These are phyloP conservation scores for Lasiurus borealis DNA, from an alignment of 2,113 vertebrate species.

Conservation along the genomic window DNA sequence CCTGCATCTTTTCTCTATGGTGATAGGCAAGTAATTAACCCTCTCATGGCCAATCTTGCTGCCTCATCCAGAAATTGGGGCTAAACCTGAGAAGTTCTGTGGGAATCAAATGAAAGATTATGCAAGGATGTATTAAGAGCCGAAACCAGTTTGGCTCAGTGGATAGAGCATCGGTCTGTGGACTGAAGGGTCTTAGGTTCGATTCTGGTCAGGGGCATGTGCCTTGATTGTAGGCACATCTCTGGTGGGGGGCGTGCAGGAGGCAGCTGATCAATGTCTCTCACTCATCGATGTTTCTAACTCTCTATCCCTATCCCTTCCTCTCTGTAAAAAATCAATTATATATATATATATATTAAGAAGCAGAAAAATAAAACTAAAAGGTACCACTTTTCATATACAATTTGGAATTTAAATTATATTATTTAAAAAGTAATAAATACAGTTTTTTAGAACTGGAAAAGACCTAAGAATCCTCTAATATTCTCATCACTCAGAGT, in stretches of 20 bases:
- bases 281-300: too few species aligned
- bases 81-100: constrained; percentile 44
- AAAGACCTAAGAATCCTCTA: neutral
- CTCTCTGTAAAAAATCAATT: too few species aligned
- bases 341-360: neutral
- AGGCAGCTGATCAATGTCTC: too few species aligned
- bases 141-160: too few species aligned
- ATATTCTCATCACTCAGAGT: neutral
- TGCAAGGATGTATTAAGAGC: neutral
- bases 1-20: neutral
- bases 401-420: constrained; percentile 56
- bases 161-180: too few species aligned
- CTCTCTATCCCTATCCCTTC: too few species aligned
- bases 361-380: constrained; percentile 45
- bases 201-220: too few species aligned
- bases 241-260: too few species aligned
- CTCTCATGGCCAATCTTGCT: neutral
- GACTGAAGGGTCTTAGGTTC: too few species aligned
- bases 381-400: neutral
- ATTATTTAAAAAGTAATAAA: constrained; percentile 50
- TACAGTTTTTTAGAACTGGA: neutral
- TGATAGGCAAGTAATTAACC: neutral
- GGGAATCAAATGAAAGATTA: constrained; percentile 57
- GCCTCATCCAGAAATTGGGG: constrained; percentile 21
- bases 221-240: too few species aligned